Conservation (phyloP, 2,113 vertebrate genomes). For the Oryzias curvinotus region DNA sequence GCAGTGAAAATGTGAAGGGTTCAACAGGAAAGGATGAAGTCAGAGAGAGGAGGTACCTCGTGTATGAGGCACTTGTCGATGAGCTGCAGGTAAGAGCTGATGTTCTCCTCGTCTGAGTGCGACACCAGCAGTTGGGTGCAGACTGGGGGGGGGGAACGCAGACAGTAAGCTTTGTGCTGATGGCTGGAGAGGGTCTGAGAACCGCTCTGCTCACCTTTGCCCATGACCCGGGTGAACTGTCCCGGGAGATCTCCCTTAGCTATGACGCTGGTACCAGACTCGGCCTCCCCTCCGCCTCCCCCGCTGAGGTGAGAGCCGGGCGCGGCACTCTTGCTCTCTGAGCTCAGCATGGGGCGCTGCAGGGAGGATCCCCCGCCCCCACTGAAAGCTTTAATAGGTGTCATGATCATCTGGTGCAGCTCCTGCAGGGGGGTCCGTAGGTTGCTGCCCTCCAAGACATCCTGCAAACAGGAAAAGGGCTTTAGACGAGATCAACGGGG, state of each 20-base stretch:
- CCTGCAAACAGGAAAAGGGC: slow-evolving; percentile 69
- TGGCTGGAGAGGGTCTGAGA: no score
- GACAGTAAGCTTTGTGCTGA: not conserved
- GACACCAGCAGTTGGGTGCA: slow-evolving; percentile 98
- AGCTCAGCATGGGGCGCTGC: slow-evolving; percentile 78
- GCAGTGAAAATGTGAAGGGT: no score
- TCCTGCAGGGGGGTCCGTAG: slow-evolving; percentile 91
- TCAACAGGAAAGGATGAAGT: no score
- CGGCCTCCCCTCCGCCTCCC: slow-evolving; percentile 82
- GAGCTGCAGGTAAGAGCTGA: slow-evolving; percentile 97
- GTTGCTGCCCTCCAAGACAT: slow-evolving; percentile 93
- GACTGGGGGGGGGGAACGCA: slow-evolving; percentile 71
- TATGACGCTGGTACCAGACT: slow-evolving; percentile 80
- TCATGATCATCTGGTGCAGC: slow-evolving; percentile 97
- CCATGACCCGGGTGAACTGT: slow-evolving; percentile 98
- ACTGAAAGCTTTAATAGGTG: slow-evolving; percentile 89
- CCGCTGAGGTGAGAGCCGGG: slow-evolving; percentile 80
- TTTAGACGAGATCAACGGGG: not conserved
- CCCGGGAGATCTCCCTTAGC: slow-evolving; percentile 91
- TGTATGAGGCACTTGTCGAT: slow-evolving; percentile 98
- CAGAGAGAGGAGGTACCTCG: slow-evolving; percentile 78
- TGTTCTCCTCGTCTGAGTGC: slow-evolving; percentile 95
- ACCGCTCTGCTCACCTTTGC: slow-evolving; percentile 85
- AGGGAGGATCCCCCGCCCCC: slow-evolving; percentile 75
- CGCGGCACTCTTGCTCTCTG: slow-evolving; percentile 78